phyloP scores from a whole-genome alignment of 1,140 invertebrate species.

The Atta colombica region DNA sequence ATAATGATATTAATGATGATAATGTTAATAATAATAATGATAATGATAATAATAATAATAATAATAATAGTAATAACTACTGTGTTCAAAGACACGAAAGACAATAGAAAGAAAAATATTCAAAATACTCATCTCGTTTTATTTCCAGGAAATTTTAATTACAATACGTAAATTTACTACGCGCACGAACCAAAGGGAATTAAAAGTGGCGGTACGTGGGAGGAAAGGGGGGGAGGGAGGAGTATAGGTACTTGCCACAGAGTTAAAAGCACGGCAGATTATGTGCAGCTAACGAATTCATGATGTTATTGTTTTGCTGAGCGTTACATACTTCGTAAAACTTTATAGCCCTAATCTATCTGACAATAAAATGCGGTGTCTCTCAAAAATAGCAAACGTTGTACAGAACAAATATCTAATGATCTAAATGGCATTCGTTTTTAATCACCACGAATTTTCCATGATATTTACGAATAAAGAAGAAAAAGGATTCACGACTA shows the following conservation, averaged over 20 bases:
- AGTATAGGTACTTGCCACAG: background rate
- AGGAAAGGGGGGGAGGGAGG: too few relatives aligned
- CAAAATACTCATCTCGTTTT: slow-evolving; percentile 26
- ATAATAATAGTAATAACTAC: background rate
- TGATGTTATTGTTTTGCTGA: slow-evolving; percentile 21
- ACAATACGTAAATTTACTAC: background rate
- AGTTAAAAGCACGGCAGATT: slow-evolving; percentile 41
- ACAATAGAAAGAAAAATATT: slow-evolving; percentile 17
- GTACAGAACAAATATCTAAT: background rate
- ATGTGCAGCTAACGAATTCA: slow-evolving; percentile 29
- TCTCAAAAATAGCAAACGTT: background rate
- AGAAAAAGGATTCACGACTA: background rate
- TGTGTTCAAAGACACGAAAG: background rate
- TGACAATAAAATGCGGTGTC: background rate
- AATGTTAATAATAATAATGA: background rate
- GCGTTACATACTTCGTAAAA: slow-evolving; percentile 18
- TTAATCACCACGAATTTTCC: background rate
- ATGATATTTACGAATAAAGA: background rate
- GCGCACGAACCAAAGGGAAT: slow-evolving; percentile 19
- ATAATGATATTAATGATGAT: background rate
- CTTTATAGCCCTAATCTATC: slow-evolving; percentile 3
- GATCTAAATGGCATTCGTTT: background rate
- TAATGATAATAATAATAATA: background rate
- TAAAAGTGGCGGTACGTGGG: slow-evolving; percentile 14
- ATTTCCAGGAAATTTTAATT: slow-evolving; percentile 42